Percentiles rank a stretch among this genome's conserved stretches.
These are phyloP conservation scores for Eupithecia dodoneata DNA, from an alignment of 2,888 invertebrate species.

Conservation along the genomic window DNA sequence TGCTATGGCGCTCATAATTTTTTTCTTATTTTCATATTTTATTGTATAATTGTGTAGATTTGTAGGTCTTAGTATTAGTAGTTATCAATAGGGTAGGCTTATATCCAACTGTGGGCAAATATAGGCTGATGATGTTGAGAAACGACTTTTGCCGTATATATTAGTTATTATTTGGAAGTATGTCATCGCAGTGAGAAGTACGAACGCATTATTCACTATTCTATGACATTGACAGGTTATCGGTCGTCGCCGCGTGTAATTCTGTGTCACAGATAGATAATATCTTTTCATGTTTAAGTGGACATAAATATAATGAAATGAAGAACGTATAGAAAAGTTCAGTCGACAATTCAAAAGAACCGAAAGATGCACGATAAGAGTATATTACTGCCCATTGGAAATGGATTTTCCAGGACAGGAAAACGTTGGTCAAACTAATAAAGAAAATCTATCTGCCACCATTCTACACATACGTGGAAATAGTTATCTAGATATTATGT, in stretches of 20 bases:
- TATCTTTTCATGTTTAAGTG: constrained; percentile 4
- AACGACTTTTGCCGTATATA: too few relatives aligned
- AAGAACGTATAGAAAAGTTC: background rate
- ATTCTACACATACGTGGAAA: background rate
- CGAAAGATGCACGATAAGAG: background rate
- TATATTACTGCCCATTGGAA: background rate
- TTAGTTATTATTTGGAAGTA: background rate
- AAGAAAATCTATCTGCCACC: too few relatives aligned
- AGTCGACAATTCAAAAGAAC: background rate
- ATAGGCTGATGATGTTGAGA: too few relatives aligned
- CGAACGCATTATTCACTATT: constrained; percentile 32
- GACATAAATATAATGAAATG: background rate
- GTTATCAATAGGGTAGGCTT: too few relatives aligned
- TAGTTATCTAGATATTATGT: background rate
- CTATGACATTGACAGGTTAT: constrained; percentile 46
- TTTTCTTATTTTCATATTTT: too few relatives aligned
- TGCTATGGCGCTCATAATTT: too few relatives aligned
- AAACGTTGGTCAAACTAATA: too few relatives aligned
- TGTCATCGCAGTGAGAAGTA: constrained; percentile 20
- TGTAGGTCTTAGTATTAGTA: too few relatives aligned
- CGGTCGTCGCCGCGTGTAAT: constrained; percentile 46
- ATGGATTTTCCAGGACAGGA: background rate
- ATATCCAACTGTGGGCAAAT: too few relatives aligned
- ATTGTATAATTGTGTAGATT: too few relatives aligned
- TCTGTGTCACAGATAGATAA: constrained; percentile 41